Evolutionary conservation across 2,797 vertebrate genomes (phyloP).

Genomic region (Tachyglossus aculeatus): DNA sequence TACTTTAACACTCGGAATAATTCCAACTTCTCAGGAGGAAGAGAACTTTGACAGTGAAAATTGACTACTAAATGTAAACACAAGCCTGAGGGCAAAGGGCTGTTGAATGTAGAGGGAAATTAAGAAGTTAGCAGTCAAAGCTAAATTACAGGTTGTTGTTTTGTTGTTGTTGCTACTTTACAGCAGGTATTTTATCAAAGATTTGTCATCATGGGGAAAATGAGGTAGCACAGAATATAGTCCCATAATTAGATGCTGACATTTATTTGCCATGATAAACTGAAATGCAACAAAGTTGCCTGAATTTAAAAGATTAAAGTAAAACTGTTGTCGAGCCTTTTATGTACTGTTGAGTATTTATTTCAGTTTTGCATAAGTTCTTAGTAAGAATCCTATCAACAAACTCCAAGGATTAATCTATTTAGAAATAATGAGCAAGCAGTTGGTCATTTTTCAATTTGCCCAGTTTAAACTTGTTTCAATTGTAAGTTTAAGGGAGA

Average conservation of each 20-base stretch:
- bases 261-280: not conserved
- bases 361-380: not conserved
- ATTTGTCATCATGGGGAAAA: not conserved
- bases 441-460: not conserved
- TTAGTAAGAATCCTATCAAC: not conserved
- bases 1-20: no score
- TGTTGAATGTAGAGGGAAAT: not conserved
- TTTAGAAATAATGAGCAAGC: not conserved
- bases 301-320: not conserved
- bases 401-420: not conserved
- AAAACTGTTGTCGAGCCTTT: not conserved
- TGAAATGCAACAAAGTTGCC: not conserved
- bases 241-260: not conserved
- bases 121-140: not conserved
- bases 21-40: not conserved
- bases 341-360: not conserved
- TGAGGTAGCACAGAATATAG: rapidly evolving
- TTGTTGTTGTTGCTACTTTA: not conserved
- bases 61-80: not conserved
- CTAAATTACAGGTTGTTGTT: no score
- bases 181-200: not conserved
- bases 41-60: not conserved
- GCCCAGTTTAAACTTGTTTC: not conserved
- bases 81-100: not conserved
- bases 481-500: not conserved